A percentile compares a stretch with the other conserved stretches of the same genome.
Evolutionary conservation across 2,113 vertebrate genomes (phyloP).

Genomic region (Cygnus buccinator): DNA sequence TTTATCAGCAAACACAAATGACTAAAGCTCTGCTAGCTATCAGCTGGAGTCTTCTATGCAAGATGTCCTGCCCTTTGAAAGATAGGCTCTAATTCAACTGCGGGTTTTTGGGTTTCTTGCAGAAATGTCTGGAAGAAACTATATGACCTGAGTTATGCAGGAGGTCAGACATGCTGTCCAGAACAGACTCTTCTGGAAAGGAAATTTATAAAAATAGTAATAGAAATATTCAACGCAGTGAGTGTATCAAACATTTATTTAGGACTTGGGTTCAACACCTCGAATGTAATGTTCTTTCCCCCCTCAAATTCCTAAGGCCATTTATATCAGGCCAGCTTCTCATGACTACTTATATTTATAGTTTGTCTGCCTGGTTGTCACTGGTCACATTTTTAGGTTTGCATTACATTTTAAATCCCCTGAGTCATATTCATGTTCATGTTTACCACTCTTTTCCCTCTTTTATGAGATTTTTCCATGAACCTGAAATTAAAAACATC

Average conservation of each 20-base stretch:
- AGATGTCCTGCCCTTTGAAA: neutral
- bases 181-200: slow-evolving; percentile 14
- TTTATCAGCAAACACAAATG: neutral
- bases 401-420: slow-evolving; percentile 43
- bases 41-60: neutral
- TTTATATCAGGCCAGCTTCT: slow-evolving; percentile 35
- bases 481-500: slow-evolving; percentile 59
- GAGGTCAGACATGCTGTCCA: neutral
- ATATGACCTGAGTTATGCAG: neutral
- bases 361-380: slow-evolving; percentile 25
- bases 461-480: slow-evolving; percentile 55
- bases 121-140: neutral
- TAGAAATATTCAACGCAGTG: neutral
- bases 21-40: neutral
- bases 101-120: neutral
- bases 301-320: slow-evolving; percentile 15
- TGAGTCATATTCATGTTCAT: slow-evolving; percentile 26
- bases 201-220: slow-evolving; percentile 11
- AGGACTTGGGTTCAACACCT: slow-evolving; percentile 24
- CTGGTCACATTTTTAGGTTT: slow-evolving; percentile 45
- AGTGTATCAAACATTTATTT: neutral
- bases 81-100: neutral
- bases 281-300: neutral
- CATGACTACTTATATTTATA: slow-evolving; percentile 43
- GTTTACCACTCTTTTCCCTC: slow-evolving; percentile 50